Percentiles rank a stretch among this genome's conserved stretches.
Evolutionary conservation across 1,140 invertebrate species (phyloP).

Genomic region (Neuroterus valhalla): DNA sequence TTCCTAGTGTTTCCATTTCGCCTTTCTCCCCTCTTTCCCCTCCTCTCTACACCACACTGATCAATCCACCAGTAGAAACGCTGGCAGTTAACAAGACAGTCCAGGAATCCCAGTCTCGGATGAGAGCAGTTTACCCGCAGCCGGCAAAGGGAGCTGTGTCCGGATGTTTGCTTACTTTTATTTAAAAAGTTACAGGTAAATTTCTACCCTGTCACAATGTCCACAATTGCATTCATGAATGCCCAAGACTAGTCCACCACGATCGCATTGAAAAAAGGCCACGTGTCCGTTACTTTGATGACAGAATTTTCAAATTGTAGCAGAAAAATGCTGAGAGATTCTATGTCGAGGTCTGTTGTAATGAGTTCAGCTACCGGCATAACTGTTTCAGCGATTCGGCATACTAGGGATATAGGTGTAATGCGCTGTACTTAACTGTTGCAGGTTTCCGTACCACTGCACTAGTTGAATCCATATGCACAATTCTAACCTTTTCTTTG

Average conservation of each 20-base stretch:
- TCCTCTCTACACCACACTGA: too few species aligned
- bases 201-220: neutral
- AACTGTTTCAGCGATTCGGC: neutral
- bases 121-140: too few species aligned
- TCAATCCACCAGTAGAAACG: too few species aligned
- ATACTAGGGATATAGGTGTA: neutral
- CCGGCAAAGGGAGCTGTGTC: too few species aligned
- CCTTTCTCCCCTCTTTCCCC: too few species aligned
- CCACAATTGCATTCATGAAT: neutral
- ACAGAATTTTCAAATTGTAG: neutral
- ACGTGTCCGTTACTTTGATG: neutral
- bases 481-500: neutral
- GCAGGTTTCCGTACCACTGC: neutral
- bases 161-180: too few species aligned
- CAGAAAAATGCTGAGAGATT: neutral
- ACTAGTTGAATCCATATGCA: neutral
- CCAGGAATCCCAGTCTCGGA: too few species aligned
- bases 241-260: neutral
- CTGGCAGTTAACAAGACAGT: too few species aligned
- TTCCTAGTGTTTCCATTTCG: too few species aligned
- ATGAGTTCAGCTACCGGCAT: neutral
- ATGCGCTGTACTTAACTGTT: neutral
- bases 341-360: neutral
- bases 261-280: neutral
- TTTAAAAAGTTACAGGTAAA: neutral